Evolutionary conservation across 2,113 vertebrate genomes (phyloP), one percentile per base, ranked within the genome.

Genomic region (Cepphus grylle): DNA sequence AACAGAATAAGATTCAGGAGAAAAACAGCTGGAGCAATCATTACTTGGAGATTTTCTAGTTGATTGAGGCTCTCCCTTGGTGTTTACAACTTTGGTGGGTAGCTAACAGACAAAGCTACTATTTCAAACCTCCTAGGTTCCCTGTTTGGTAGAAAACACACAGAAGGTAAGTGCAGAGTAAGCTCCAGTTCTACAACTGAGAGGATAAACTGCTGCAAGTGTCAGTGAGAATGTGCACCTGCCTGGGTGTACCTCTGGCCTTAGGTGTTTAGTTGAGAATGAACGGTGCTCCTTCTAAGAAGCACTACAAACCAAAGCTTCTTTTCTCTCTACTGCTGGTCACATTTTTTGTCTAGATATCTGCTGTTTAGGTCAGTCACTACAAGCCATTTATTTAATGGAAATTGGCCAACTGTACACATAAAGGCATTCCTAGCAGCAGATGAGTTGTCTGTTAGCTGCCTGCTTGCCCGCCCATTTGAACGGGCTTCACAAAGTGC

Each of bases 41-140:
- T 89, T 96, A 83, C 49, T 78, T 88, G 93, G 56, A 92, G 59
- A 83, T 86, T 83, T 94, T 94, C 81, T 90, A 84, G 90, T 18
- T 92, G 81, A 92, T 52, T 92, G 91, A 97, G 88, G 34, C 11
- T 91, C 72, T 94, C 53, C n/a, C 34, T 84, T 87, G 52, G 58
- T 42, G 30, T 91, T 91, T 55, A 81, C 2, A 5, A 26, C 72
- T 43, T n/a, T 83, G 15, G 5, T 90, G 55, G 30, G 32, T 66
- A 45, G n/a, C 52, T 97, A 82, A 40, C 80, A 72, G 62, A 86
- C 40, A 90, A 89, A 94, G 78, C 26, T 89, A 93, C 62, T 90
- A 9, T 53, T 88, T 95, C 65, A 88, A 87, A 78, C 9, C 27
- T 90, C 12, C 25, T 50, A 18, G 11, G 3, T 65, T 47, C 47